phyloP scores from a whole-genome alignment of 1,140 invertebrate genomes.

The Sitophilus oryzae region DNA sequence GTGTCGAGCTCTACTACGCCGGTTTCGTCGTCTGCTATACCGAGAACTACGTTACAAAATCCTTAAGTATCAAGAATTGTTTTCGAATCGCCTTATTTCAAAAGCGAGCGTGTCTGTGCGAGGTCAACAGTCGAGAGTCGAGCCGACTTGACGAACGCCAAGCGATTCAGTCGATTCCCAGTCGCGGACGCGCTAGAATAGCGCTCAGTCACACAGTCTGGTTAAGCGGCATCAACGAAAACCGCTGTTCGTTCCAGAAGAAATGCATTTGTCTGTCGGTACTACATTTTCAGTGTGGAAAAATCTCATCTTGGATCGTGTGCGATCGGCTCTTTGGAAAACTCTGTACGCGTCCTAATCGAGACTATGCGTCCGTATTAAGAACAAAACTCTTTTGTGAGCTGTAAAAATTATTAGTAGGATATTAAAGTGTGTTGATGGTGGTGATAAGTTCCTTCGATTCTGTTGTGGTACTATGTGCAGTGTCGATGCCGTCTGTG shows the following conservation, averaged over 20 bases:
- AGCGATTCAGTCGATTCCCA: background rate
- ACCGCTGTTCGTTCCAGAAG: background rate
- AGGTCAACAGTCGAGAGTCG: background rate
- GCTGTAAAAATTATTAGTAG: too few species aligned
- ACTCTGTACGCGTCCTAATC: background rate
- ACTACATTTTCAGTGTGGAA: background rate
- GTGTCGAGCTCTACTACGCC: constrained; percentile 3
- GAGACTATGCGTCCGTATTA: background rate
- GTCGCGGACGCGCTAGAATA: background rate
- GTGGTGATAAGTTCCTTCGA: constrained; percentile 9
- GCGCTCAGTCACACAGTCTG: background rate
- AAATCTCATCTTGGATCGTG: background rate
- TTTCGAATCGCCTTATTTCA: constrained; percentile 16
- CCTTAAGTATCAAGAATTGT: constrained; percentile 21
- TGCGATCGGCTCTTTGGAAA: background rate
- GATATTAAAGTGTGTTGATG: background rate
- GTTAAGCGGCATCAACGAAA: too few species aligned
- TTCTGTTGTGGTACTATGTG: constrained; percentile 1
- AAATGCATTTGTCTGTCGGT: background rate
- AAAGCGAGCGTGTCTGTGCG: constrained; percentile 4
- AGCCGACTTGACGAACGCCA: too few species aligned
- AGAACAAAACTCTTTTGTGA: too few species aligned
- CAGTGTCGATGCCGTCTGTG: constrained; percentile 6
- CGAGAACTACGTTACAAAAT: constrained; percentile 14
- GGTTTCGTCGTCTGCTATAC: constrained; percentile 11